Percentiles rank a stretch among this genome's conserved stretches.
These are phyloP conservation scores for Chromobotia macracanthus DNA, from an alignment of 2,797 vertebrate genomes.

Conservation along the genomic window DNA sequence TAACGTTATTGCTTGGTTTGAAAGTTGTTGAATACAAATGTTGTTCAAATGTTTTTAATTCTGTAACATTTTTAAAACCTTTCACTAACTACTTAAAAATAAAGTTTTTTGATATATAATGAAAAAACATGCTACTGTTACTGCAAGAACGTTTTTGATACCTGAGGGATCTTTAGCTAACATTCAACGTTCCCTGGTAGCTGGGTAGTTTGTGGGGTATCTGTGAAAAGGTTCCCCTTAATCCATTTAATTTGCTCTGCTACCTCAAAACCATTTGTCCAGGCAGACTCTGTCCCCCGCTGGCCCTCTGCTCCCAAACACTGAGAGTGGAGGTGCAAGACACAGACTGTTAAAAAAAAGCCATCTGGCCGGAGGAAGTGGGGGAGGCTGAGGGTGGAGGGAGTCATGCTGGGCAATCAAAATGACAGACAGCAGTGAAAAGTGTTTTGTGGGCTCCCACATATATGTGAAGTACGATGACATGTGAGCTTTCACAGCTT, in stretches of 20 bases:
- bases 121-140: too few relatives aligned
- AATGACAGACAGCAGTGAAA: constrained; percentile 94
- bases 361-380: constrained; percentile 86
- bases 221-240: constrained; percentile 87
- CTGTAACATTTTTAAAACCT: too few relatives aligned
- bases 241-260: constrained; percentile 94
- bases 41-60: too few relatives aligned
- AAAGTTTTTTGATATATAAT: too few relatives aligned
- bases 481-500: constrained; percentile 91
- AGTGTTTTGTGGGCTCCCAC: constrained; percentile 95
- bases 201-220: constrained; percentile 81
- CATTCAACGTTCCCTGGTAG: too few relatives aligned
- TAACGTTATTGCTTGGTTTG: too few relatives aligned
- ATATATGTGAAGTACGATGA: constrained; percentile 95
- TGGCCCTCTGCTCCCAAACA: constrained; percentile 75
- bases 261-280: constrained; percentile 98
- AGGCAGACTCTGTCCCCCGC: constrained; percentile 70
- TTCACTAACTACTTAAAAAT: too few relatives aligned
- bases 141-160: too few relatives aligned
- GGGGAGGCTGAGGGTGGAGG: constrained; percentile 74
- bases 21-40: too few relatives aligned
- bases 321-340: constrained; percentile 95
- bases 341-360: constrained; percentile 91
- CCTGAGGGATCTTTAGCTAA: too few relatives aligned
- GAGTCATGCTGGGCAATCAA: constrained; percentile 93